These are phyloP conservation scores for Melitaea cinxia DNA, from an alignment of 1,140 invertebrate species.

Conservation along the genomic window DNA sequence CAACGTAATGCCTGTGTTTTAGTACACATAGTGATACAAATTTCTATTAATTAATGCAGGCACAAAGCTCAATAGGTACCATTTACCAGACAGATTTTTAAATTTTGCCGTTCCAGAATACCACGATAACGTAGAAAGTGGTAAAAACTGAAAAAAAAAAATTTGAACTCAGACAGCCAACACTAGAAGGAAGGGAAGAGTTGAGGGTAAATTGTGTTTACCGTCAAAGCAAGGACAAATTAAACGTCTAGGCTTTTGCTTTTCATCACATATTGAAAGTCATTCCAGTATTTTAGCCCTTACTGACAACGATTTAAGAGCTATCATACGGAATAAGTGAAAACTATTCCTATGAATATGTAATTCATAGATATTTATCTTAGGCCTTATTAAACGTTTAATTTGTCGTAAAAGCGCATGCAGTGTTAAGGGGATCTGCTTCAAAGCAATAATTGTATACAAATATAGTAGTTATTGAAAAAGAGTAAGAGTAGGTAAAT, in stretches of 20 bases:
- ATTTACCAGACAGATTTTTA: too few species aligned
- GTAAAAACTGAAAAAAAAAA: not conserved
- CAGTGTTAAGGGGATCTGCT: conserved; percentile 14
- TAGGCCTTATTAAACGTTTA: conserved; percentile 16
- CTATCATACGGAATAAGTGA: not conserved
- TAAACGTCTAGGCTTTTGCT: conserved; percentile 35
- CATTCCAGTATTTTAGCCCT: not conserved
- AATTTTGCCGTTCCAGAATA: too few species aligned
- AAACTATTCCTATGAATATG: conserved; percentile 12
- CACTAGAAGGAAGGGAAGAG: conserved; percentile 3
- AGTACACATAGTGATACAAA: too few species aligned
- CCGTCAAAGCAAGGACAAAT: conserved; percentile 34
- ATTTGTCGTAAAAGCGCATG: conserved; percentile 22
- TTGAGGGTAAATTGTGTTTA: conserved; percentile 34
- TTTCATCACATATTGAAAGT: not conserved
- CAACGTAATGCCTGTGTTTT: too few species aligned
- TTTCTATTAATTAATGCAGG: too few species aligned
- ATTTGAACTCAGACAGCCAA: conserved; percentile 19
- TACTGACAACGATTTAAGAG: conserved; percentile 2
- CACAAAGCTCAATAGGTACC: too few species aligned
- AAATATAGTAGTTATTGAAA: too few species aligned
- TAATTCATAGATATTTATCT: conserved; percentile 4
- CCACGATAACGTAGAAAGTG: not conserved
- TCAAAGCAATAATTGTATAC: too few species aligned
- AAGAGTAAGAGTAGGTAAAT: too few species aligned